A percentile compares a stretch with the other conserved stretches of the same genome.
These are phyloP conservation scores for Poliocrania exsul DNA, from an alignment of 2,797 vertebrate genomes.

Conservation along the genomic window DNA sequence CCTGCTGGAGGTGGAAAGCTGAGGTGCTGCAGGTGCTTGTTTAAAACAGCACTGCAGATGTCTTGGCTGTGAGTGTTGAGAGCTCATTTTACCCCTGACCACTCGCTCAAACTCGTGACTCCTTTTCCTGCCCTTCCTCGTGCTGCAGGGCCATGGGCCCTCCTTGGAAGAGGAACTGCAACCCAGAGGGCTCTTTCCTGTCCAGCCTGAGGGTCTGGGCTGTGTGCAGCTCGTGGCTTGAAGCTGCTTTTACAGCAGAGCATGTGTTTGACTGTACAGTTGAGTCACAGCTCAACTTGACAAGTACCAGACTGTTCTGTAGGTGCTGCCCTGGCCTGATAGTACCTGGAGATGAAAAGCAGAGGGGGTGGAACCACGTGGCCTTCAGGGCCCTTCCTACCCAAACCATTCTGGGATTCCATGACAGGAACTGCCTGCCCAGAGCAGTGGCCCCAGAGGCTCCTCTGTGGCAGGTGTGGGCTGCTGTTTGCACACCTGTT, in stretches of 20 bases:
- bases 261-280: not conserved
- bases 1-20: too few species aligned
- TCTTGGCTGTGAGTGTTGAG: fast-evolving
- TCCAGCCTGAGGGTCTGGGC: not conserved
- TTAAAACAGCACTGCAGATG: not conserved
- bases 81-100: too few species aligned
- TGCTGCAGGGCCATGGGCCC: not conserved
- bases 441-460: not conserved
- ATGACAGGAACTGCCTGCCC: not conserved
- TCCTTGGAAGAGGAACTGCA: not conserved
- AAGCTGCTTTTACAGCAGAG: not conserved
- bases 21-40: not conserved
- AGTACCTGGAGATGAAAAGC: not conserved
- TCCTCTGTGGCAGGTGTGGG: not conserved
- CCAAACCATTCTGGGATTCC: not conserved
- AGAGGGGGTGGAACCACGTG: fast-evolving
- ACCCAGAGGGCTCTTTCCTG: not conserved
- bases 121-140: not conserved
- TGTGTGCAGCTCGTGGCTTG: not conserved
- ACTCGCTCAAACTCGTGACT: fast-evolving
- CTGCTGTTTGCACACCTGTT: not conserved
- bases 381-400: not conserved
- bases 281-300: not conserved
- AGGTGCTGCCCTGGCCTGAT: not conserved
- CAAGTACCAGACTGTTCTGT: fast-evolving